These are phyloP conservation scores for Pardosa pseudoannulata DNA, from an alignment of 2,888 invertebrate species.

Conservation along the genomic window DNA sequence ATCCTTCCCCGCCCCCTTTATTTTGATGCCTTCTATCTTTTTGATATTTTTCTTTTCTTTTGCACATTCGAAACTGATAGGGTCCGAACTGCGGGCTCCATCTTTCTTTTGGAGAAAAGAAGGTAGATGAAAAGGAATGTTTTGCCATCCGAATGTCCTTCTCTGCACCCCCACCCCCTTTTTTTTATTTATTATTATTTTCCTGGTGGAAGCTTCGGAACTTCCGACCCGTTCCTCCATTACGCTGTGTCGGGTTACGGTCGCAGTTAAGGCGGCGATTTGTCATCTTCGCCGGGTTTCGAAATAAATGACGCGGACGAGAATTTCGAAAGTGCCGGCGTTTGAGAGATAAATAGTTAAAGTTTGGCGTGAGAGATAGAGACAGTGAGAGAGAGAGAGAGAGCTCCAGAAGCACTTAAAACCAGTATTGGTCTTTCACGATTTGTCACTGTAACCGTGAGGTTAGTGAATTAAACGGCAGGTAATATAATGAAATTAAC, in stretches of 20 bases:
- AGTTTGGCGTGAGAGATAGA: conserved; percentile 14
- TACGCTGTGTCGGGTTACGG: conserved; percentile 55
- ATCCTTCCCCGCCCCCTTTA: neutral
- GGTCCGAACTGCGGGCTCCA: neutral
- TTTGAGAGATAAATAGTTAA: conserved; percentile 48
- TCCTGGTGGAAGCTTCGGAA: neutral
- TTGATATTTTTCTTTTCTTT: too few relatives aligned
- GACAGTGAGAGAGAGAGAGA: neutral
- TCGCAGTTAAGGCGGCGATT: conserved; percentile 45
- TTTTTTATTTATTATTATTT: neutral
- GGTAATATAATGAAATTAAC: too few relatives aligned
- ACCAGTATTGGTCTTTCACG: too few relatives aligned
- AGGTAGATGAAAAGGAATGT: conserved; percentile 36
- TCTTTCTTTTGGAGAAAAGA: conserved; percentile 27
- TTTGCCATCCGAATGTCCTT: conserved; percentile 30
- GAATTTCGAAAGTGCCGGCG: conserved; percentile 18
- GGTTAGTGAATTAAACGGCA: too few relatives aligned
- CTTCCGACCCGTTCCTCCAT: conserved; percentile 29
- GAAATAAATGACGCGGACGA: conserved; percentile 56
- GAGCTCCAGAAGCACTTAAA: neutral
- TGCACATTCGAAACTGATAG: conserved; percentile 5
- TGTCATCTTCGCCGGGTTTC: conserved; percentile 33
- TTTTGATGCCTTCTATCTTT: neutral
- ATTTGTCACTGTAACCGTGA: too few relatives aligned
- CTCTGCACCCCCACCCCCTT: neutral